Percentiles rank a stretch among this genome's conserved stretches.
These are phyloP conservation scores for Arrhamphus sclerolepis DNA, from an alignment of 2,797 vertebrate species.

Conservation along the genomic window DNA sequence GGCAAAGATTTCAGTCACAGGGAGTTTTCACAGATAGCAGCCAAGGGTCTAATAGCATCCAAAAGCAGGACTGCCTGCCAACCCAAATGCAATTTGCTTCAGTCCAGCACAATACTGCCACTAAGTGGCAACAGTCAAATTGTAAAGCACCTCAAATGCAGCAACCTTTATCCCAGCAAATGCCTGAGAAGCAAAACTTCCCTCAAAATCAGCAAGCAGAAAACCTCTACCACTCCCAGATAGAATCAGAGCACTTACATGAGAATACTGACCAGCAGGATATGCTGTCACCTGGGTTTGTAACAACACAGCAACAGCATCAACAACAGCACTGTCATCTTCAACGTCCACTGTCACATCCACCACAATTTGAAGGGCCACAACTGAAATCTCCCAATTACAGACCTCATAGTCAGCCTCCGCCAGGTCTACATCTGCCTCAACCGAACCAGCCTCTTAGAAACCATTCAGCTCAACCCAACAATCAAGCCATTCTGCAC, in stretches of 20 bases:
- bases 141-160: conserved; percentile 76
- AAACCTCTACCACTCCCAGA: conserved; percentile 64
- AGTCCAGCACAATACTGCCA: conserved; percentile 73
- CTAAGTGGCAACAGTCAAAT: conserved; percentile 82
- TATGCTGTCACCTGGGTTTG: conserved; percentile 80
- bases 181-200: conserved; percentile 71
- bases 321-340: conserved; percentile 79
- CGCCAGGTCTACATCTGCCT: conserved; percentile 66
- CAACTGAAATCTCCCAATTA: conserved; percentile 77
- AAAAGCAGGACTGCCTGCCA: conserved; percentile 75
- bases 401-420: conserved; percentile 76
- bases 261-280: conserved; percentile 81
- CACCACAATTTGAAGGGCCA: conserved; percentile 78
- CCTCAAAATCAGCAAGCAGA: conserved; percentile 76
- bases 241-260: conserved; percentile 85
- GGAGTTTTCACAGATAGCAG: conserved; percentile 72
- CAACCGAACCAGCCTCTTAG: conserved; percentile 62
- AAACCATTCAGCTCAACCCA: conserved; percentile 66
- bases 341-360: conserved; percentile 73
- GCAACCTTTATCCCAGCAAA: conserved; percentile 65
- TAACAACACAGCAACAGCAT: conserved; percentile 75
- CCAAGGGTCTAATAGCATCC: conserved; percentile 69
- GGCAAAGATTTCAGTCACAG: conserved; percentile 77
- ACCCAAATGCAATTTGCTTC: conserved; percentile 73
- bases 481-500: conserved; percentile 66